These are phyloP conservation scores for Dasypogon diadema DNA, from an alignment of 2,888 invertebrate genomes.

Conservation along the genomic window DNA sequence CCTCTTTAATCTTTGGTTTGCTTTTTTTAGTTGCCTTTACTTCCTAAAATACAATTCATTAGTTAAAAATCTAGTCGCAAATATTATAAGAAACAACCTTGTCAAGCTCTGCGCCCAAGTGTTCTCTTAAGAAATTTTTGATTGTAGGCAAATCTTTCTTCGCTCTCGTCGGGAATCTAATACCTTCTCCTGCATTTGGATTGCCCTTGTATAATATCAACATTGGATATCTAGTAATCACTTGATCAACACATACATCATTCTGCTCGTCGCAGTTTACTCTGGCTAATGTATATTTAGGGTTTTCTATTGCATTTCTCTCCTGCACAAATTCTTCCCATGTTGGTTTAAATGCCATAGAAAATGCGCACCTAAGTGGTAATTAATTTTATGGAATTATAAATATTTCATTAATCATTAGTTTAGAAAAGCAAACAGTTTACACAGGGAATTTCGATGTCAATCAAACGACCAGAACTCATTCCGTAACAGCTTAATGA, in stretches of 20 bases:
- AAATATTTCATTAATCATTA: no score
- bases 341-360: conserved; percentile 82
- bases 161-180: conserved; percentile 84
- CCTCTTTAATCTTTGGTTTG: no score
- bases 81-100: conserved; percentile 60
- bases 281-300: conserved; percentile 80
- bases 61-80: no score
- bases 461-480: no score
- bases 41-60: no score
- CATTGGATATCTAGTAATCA: conserved; percentile 86
- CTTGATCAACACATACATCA: conserved; percentile 80
- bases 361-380: conserved; percentile 92
- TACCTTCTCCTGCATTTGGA: conserved; percentile 77
- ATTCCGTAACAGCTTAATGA: no score
- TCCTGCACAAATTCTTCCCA: conserved; percentile 87
- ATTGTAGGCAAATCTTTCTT: conserved; percentile 82
- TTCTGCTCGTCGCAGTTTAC: conserved; percentile 86
- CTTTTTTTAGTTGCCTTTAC: no score
- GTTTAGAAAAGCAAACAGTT: no score
- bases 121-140: conserved; percentile 82
- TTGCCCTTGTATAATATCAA: conserved; percentile 82
- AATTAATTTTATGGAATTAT: no score
- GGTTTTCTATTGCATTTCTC: conserved; percentile 75
- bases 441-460: no score
- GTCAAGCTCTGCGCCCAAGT: conserved; percentile 70